Evolutionary conservation across 2,113 vertebrate genomes (phyloP), one percentile per base, ranked within the genome.

Genomic region (Empidonax alnorum): DNA sequence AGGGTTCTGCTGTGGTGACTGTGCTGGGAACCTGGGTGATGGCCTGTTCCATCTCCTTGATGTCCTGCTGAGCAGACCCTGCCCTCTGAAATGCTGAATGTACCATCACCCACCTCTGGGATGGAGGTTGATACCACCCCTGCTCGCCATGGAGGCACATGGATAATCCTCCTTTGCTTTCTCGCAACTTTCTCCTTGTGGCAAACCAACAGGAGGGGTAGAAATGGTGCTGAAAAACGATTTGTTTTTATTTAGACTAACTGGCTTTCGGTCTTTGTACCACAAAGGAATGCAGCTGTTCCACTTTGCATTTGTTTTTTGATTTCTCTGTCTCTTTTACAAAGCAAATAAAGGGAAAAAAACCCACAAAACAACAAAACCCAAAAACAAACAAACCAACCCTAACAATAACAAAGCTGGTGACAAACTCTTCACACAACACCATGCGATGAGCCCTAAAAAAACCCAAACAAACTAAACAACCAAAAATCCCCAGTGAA

Each of bases 181-280:
- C 49, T 55, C 46, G 44, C 33, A 30, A 27, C 85, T 85, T 83
- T 61, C 71, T 58, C 31, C 28, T 65, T 5, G 1, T 2, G n/a
- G 82, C 41, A 81, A 92, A 90, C 23, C 56, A 52, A 52, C 11
- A 39, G 90, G 25, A 89, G 63, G 67, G 53, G 17, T 58, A 59
- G 90, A 77, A 62, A 56, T 8, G 46, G 94, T 78, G 66, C 72
- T 89, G 92, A 93, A 93, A 97, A 93, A 82, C 56, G 50, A 73
- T 91, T 97, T 96, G 96, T 52, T 84, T 89, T 72, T 92, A 94
- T 90, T 87, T 94, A 89, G 94, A 84, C 71, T 82, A 94, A 93
- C 47, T 77, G 83, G 93, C 53, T 85, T 92, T 95, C n/a, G 2
- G 49, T 28, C 87, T 83, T 81, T 90, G 82, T 84, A 72, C 84